Percentiles rank a stretch among this genome's conserved stretches.
Evolutionary conservation across 1,140 invertebrate species (phyloP).

Genomic region (Polyergus mexicanus): DNA sequence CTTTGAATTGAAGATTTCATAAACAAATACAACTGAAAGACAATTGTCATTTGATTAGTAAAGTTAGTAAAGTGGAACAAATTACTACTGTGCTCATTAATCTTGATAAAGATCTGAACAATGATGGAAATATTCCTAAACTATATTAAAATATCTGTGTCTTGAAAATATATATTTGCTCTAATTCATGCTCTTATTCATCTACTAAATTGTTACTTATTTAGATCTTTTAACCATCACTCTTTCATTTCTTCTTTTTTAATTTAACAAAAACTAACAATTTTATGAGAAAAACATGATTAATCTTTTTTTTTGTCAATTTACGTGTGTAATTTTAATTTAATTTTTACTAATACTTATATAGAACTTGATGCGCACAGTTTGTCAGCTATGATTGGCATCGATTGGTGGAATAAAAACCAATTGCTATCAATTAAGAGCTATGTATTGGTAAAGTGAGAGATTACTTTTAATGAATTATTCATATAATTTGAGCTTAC

Average conservation of each 20-base stretch:
- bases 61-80: neutral
- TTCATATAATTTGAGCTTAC: conserved; percentile 85
- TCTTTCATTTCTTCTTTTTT: neutral
- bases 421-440: conserved; percentile 21
- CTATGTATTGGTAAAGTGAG: neutral
- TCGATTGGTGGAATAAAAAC: neutral
- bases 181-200: neutral
- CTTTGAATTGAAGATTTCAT: neutral
- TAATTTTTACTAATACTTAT: conserved; percentile 12
- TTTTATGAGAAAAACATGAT: no score
- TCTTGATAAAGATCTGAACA: neutral
- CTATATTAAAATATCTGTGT: no score
- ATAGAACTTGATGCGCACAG: neutral
- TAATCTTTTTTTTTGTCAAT: neutral
- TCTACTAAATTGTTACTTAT: neutral
- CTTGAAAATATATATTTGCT: neutral
- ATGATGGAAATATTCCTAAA: neutral
- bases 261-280: no score
- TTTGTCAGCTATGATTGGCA: conserved; percentile 18
- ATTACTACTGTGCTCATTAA: neutral
- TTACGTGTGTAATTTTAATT: neutral
- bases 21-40: neutral
- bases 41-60: neutral
- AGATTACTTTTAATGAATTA: neutral
- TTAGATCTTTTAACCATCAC: neutral